phyloP scores from a whole-genome alignment of 2,113 vertebrate species.

The Muscicapa adusta region DNA sequence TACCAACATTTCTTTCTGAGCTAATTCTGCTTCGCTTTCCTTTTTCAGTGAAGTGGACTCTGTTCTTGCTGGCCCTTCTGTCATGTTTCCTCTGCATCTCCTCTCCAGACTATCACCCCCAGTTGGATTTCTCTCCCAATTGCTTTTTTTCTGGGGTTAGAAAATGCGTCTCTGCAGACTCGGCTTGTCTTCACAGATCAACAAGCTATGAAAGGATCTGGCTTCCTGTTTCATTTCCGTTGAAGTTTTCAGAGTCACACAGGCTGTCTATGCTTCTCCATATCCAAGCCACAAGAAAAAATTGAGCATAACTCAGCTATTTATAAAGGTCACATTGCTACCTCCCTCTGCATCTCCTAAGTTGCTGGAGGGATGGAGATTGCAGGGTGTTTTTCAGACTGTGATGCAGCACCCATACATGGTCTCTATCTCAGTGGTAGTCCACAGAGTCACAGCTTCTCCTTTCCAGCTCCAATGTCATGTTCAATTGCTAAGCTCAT shows the following conservation, averaged over 20 bases:
- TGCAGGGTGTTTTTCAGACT: background rate
- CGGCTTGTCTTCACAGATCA: background rate
- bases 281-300: slow-evolving; percentile 2
- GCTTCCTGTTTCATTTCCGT: slow-evolving; percentile 66
- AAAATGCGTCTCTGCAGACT: background rate
- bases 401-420: background rate
- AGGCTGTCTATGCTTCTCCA: background rate
- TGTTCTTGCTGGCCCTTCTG: background rate
- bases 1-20: background rate
- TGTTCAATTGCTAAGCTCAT: background rate
- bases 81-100: background rate
- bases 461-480: background rate
- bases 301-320: background rate
- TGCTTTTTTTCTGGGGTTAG: background rate
- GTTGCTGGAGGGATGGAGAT: background rate
- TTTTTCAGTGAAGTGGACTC: background rate
- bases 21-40: background rate
- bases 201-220: background rate
- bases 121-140: background rate
- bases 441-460: background rate
- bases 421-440: background rate
- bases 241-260: background rate
- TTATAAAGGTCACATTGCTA: background rate
- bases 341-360: background rate
- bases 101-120: background rate